phyloP scores from a whole-genome alignment of 1,140 invertebrate species.

The Saccostrea cuccullata region DNA sequence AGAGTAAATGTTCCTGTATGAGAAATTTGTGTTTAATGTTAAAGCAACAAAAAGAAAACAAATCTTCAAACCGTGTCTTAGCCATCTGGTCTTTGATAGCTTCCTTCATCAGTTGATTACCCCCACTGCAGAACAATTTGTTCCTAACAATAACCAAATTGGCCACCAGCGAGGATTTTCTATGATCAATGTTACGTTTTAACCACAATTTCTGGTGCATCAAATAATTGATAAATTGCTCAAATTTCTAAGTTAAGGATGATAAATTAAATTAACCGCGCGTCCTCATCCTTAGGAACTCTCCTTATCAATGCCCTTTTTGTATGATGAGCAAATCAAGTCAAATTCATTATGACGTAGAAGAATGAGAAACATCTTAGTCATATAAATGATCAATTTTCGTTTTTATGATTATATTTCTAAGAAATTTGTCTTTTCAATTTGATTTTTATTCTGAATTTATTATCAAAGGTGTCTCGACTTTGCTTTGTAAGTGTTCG shows the following conservation, averaged over 20 bases:
- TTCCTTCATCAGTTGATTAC: neutral
- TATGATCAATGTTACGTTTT: slow-evolving; percentile 28
- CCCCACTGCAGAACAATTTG: slow-evolving; percentile 11
- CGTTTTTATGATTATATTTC: neutral
- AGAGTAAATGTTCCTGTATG: neutral
- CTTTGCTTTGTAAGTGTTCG: too few species aligned
- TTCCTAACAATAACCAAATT: slow-evolving; percentile 3
- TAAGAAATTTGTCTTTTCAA: neutral
- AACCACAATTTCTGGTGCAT: slow-evolving; percentile 27
- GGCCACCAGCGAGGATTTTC: neutral
- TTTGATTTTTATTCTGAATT: neutral
- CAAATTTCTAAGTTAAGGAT: slow-evolving; percentile 31
- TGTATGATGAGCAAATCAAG: slow-evolving; percentile 8
- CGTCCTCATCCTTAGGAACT: neutral
- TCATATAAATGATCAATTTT: neutral
- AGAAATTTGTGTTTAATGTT: neutral
- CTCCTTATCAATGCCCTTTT: neutral
- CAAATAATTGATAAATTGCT: slow-evolving; percentile 35
- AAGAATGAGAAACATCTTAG: neutral
- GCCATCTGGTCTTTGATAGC: neutral
- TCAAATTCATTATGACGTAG: slow-evolving; percentile 30
- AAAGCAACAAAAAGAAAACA: neutral
- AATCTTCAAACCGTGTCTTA: neutral
- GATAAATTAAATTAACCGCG: slow-evolving; percentile 28
- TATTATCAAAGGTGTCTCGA: neutral